Evolutionary conservation across 2,888 invertebrate genomes (phyloP).

Genomic region (Ophioninae sp.): DNA sequence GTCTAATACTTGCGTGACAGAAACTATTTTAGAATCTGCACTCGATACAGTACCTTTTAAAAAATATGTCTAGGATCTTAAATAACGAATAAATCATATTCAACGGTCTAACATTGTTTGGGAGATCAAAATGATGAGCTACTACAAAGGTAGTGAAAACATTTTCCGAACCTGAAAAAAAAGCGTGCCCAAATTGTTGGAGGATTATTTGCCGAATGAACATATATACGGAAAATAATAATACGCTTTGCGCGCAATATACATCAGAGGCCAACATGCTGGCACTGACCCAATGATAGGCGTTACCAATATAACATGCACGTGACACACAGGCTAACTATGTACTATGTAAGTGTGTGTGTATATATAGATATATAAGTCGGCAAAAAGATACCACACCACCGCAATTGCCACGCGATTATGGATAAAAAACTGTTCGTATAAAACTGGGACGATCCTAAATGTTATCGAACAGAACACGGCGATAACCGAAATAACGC

Average conservation of each 20-base stretch:
- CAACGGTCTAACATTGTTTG: neutral
- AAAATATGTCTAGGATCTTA: neutral
- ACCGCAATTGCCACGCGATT: slow-evolving; percentile 48
- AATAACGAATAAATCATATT: neutral
- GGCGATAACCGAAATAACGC: slow-evolving; percentile 8
- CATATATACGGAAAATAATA: slow-evolving; percentile 25
- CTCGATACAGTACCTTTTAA: neutral
- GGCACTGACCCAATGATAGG: slow-evolving; percentile 59
- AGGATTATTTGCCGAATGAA: slow-evolving; percentile 37
- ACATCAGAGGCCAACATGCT: slow-evolving; percentile 59
- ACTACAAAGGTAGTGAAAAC: neutral
- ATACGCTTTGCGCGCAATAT: slow-evolving; percentile 36
- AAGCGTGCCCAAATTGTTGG: slow-evolving; percentile 35
- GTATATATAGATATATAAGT: slow-evolving; percentile 7
- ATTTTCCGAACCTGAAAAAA: slow-evolving; percentile 20
- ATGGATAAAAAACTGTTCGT: slow-evolving; percentile 75
- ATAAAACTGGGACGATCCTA: slow-evolving; percentile 68
- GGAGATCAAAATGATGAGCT: slow-evolving; percentile 13
- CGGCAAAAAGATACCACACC: slow-evolving; percentile 20
- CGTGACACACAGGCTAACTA: slow-evolving; percentile 58
- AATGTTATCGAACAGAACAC: slow-evolving; percentile 33
- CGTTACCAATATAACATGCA: slow-evolving; percentile 56
- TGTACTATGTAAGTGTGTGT: slow-evolving; percentile 28
- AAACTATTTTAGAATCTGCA: neutral
- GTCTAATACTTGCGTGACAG: neutral